Evolutionary conservation across 2,113 vertebrate species (phyloP).

Genomic region (Chrysochloris asiatica): DNA sequence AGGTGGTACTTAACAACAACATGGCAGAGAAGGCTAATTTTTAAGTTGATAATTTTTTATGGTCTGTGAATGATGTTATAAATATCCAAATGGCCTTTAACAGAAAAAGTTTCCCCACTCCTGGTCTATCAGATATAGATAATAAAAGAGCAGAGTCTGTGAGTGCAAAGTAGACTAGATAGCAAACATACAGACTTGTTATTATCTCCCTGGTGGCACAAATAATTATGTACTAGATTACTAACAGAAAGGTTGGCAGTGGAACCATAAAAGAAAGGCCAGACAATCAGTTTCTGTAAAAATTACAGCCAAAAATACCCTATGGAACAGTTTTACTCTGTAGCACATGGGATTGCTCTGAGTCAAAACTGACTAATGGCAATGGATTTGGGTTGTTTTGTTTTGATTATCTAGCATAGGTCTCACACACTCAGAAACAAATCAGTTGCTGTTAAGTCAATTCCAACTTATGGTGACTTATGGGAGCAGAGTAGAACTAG

Average conservation of each 20-base stretch:
- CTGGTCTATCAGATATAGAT: neutral
- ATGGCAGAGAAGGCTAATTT: too few relatives aligned
- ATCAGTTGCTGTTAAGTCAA: neutral
- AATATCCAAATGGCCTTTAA: too few relatives aligned
- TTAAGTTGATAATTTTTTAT: too few relatives aligned
- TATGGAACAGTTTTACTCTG: neutral
- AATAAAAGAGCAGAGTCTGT: neutral
- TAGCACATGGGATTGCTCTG: neutral
- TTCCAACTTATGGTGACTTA: neutral
- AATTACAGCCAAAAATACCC: neutral
- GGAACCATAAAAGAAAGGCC: neutral
- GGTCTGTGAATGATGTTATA: too few relatives aligned
- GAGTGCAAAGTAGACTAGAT: neutral
- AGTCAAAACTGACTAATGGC: neutral
- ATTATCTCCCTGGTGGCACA: neutral
- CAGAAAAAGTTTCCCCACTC: too few relatives aligned
- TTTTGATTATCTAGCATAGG: neutral
- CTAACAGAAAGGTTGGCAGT: neutral
- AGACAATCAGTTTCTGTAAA: neutral
- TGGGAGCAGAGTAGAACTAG: neutral
- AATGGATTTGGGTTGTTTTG: neutral
- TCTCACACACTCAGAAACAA: neutral
- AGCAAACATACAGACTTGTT: neutral
- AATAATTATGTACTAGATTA: neutral
- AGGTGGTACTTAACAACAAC: too few relatives aligned